phyloP scores from a whole-genome alignment of 2,797 vertebrate species.

The Chlorospingus flavigularis region DNA sequence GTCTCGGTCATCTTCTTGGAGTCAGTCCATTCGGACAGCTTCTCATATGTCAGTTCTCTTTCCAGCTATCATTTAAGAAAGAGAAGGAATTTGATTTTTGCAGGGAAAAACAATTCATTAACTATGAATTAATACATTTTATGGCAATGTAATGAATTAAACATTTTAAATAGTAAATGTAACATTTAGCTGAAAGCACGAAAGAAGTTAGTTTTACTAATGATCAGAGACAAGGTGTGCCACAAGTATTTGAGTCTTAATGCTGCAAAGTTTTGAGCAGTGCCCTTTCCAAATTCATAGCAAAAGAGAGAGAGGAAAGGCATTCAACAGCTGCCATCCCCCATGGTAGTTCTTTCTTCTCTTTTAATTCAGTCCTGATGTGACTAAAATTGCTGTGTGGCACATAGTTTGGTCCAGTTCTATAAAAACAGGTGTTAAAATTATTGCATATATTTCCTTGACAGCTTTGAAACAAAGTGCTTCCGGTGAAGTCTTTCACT shows the following conservation, averaged over 20 bases:
- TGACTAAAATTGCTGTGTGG: background rate
- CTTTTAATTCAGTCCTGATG: background rate
- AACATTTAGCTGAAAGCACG: background rate
- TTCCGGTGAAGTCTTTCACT: background rate
- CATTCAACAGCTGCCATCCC: background rate
- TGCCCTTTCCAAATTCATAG: background rate
- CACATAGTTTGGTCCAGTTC: background rate
- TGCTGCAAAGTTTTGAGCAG: background rate
- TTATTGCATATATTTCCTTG: background rate
- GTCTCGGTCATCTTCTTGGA: background rate
- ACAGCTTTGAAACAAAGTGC: background rate
- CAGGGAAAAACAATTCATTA: background rate
- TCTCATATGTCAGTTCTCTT: conserved; percentile 27
- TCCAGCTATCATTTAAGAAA: background rate
- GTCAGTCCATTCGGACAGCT: background rate
- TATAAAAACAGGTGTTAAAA: background rate
- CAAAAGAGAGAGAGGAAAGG: background rate
- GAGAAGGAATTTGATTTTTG: background rate
- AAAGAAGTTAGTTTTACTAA: background rate
- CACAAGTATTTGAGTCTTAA: background rate
- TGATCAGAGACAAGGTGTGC: background rate
- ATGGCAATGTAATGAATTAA: background rate
- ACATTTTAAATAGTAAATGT: background rate
- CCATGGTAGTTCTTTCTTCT: background rate
- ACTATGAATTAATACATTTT: background rate